These are phyloP conservation scores for Andrena praecox DNA, from an alignment of 2,888 invertebrate genomes.

Conservation along the genomic window DNA sequence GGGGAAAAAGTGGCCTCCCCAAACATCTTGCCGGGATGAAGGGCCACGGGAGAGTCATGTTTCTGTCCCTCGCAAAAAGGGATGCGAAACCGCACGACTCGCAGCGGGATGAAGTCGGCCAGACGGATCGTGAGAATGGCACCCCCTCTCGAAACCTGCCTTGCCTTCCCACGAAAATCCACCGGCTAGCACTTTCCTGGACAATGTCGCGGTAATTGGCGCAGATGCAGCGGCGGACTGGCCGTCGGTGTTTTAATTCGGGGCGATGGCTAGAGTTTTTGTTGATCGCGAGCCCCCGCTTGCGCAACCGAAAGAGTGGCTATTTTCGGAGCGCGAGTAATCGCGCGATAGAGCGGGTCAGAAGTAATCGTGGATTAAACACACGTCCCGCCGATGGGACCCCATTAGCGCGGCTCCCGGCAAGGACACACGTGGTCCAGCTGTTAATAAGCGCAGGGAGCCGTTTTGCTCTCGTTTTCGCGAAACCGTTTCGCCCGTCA, in stretches of 20 bases:
- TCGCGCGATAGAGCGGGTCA: conserved; percentile 24
- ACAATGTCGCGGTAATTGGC: background rate
- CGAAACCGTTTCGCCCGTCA: conserved; percentile 59
- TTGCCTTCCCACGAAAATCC: conserved; percentile 11
- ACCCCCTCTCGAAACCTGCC: conserved; percentile 26
- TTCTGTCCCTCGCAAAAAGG: conserved; percentile 76
- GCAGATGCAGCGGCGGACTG: too few relatives aligned
- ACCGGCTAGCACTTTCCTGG: background rate
- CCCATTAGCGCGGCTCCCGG: conserved; percentile 38
- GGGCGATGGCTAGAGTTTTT: background rate
- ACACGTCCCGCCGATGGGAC: conserved; percentile 48
- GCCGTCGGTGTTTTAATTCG: background rate
- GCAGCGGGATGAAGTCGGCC: conserved; percentile 29
- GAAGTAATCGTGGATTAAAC: conserved; percentile 67
- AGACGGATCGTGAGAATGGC: conserved; percentile 64
- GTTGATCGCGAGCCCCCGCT: background rate
- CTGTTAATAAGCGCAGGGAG: conserved; percentile 68
- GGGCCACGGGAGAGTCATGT: conserved; percentile 71
- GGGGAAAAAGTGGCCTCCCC: conserved; percentile 62
- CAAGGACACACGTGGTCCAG: conserved; percentile 67
- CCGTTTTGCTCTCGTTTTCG: conserved; percentile 65
- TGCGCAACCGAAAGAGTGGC: conserved; percentile 9
- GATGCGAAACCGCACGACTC: conserved; percentile 73
- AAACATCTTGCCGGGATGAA: conserved; percentile 61
- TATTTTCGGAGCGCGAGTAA: conserved; percentile 29